A percentile compares a stretch with the other conserved stretches of the same genome.
phyloP scores from a whole-genome alignment of 2,888 invertebrate genomes.

The Apamea anceps region DNA sequence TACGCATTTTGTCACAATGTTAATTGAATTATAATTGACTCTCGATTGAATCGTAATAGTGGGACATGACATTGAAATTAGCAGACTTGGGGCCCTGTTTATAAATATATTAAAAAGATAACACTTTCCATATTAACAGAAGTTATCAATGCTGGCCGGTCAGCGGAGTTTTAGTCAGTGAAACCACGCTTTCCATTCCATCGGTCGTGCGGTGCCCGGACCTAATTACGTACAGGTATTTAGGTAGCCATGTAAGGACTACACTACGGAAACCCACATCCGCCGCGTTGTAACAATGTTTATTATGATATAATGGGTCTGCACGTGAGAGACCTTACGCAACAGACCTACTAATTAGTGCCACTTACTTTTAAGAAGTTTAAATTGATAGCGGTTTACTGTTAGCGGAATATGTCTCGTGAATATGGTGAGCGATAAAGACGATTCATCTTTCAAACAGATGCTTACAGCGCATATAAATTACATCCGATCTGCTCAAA shows the following conservation, averaged over 20 bases:
- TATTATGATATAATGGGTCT: slow-evolving; percentile 61
- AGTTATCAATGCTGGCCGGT: slow-evolving; percentile 13
- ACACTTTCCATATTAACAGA: slow-evolving; percentile 21
- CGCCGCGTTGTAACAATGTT: slow-evolving; percentile 61
- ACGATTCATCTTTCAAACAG: background rate
- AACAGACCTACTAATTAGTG: slow-evolving; percentile 49
- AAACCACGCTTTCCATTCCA: slow-evolving; percentile 57
- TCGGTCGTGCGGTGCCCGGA: slow-evolving; percentile 41
- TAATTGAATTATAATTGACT: no score
- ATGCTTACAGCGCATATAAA: background rate
- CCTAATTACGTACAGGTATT: slow-evolving; percentile 67
- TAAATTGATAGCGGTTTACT: slow-evolving; percentile 25
- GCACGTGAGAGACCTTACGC: slow-evolving; percentile 52
- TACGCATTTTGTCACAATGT: no score
- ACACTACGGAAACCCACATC: slow-evolving; percentile 65
- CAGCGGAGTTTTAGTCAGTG: slow-evolving; percentile 34
- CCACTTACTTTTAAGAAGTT: slow-evolving; percentile 36
- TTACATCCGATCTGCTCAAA: background rate
- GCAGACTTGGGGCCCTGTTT: no score
- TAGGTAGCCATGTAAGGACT: slow-evolving; percentile 61
- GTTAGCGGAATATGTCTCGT: slow-evolving; percentile 13
- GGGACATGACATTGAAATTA: no score
- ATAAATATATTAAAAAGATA: slow-evolving; percentile 11
- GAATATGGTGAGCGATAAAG: background rate
- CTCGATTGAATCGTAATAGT: no score